Evolutionary conservation across 1,140 invertebrate genomes (phyloP).

Genomic region (Bombus pascuorum): DNA sequence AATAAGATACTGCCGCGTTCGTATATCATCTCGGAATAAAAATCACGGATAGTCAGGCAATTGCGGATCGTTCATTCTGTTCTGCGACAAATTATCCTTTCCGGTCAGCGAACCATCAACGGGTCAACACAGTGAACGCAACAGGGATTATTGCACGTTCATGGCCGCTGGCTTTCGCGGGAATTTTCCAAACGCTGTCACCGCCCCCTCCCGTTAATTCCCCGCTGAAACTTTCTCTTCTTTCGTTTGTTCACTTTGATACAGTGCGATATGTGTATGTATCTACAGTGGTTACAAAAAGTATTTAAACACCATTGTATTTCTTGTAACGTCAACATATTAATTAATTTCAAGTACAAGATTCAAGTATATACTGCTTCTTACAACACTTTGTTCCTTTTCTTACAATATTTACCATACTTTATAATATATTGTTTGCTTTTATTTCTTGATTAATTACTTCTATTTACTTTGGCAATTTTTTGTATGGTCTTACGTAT

Average conservation of each 20-base stretch:
- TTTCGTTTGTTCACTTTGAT: neutral
- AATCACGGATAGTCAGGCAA: neutral
- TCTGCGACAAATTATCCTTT: constrained; percentile 21
- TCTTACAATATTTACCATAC: no score
- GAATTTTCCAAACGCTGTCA: constrained; percentile 23
- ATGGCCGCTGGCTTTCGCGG: neutral
- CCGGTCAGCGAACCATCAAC: neutral
- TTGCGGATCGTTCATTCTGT: neutral
- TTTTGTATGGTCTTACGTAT: no score
- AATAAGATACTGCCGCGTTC: neutral
- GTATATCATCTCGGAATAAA: neutral
- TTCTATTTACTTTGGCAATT: no score
- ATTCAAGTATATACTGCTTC: no score
- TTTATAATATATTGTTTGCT: no score
- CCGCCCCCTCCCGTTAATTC: neutral
- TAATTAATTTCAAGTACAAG: no score
- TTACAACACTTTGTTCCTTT: no score
- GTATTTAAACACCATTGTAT: no score
- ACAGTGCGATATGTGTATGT: neutral
- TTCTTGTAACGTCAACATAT: no score
- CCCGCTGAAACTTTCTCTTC: neutral
- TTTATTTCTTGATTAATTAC: no score
- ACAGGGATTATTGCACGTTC: constrained; percentile 22
- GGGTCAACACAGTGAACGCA: neutral
- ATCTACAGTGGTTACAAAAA: no score